Percentiles rank a stretch among this genome's conserved stretches.
phyloP scores from a whole-genome alignment of 2,888 invertebrate genomes.

The Nomada goodeniana region DNA sequence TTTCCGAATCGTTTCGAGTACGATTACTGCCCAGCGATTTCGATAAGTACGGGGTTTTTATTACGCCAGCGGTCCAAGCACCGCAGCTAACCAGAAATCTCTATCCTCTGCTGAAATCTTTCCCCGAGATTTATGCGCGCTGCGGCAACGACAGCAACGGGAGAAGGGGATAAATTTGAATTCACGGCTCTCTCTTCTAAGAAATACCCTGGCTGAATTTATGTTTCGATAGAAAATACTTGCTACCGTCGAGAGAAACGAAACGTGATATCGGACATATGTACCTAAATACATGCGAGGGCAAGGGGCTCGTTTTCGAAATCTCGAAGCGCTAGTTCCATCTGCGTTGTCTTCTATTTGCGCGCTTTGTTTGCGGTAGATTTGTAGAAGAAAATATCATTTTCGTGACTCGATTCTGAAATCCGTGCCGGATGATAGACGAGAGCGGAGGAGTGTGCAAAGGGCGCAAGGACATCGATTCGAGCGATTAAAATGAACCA shows the following conservation, averaged over 20 bases:
- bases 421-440: background rate
- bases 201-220: constrained; percentile 50
- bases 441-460: background rate
- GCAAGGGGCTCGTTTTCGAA: constrained; percentile 28
- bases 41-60: constrained; percentile 43
- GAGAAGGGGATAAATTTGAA: constrained; percentile 66
- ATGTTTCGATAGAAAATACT: constrained; percentile 40
- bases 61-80: constrained; percentile 5
- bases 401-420: background rate
- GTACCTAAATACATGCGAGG: background rate
- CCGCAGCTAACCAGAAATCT: constrained; percentile 37
- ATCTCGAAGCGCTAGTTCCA: constrained; percentile 35
- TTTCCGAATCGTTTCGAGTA: constrained; percentile 10
- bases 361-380: background rate
- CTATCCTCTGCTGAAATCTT: constrained; percentile 35
- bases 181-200: constrained; percentile 50
- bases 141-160: constrained; percentile 16
- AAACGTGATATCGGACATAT: constrained; percentile 32
- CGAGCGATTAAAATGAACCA: constrained; percentile 31
- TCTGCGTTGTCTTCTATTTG: constrained; percentile 1
- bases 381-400: constrained; percentile 12
- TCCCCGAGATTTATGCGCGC: constrained; percentile 61
- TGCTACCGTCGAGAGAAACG: constrained; percentile 32
- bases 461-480: background rate
- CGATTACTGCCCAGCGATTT: constrained; percentile 39